Evolutionary conservation across 1,140 invertebrate genomes (phyloP), one percentile per base, ranked within the genome.

Genomic region (Drosophila tsacasi): DNA sequence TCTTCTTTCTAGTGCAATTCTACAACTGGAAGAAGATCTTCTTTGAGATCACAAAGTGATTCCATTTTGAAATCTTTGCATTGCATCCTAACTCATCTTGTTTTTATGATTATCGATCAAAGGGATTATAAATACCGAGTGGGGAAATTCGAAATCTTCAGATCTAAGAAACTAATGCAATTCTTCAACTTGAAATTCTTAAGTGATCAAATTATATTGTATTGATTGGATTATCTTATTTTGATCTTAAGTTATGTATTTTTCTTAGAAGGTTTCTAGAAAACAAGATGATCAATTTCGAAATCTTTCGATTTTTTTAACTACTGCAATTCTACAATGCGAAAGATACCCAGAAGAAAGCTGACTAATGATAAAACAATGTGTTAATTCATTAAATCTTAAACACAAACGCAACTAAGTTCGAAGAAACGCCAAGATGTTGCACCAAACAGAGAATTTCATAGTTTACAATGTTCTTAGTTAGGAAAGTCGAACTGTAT

Each of bases 401-500:
- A n/a, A n/a, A n/a, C n/a, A n/a, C n/a, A n/a, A n/a, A n/a, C n/a
- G n/a, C n/a, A n/a, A n/a, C n/a, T n/a, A n/a, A n/a, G n/a, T n/a
- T n/a, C n/a, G n/a, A n/a, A 9, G 1, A n/a, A n/a, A 9, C 0
- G 3, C 19, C 9, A 44, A 42, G 0, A 19, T 42, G n/a, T 42
- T 19, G 10, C 40, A 42, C n/a, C 8, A 19, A 32, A 3, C 32
- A 32, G 4, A 17, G 9, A 9, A 19, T 19, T 52, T 15, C 27
- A 9, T 32, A 32, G 32, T 21, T 40, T 39, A 32, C 15, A 15
- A 32, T 25, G n/a, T 42, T 71, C 72, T 68, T 59, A 74, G 58
- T 89, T 86, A 86, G 86, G 68, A 89, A 60, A 58, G 79, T 64
- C 67, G 50, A 57, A 57, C 68, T 69, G 65, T 71, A 71, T 72